phyloP scores from a whole-genome alignment of 2,113 vertebrate genomes.

The Struthio camelus region DNA sequence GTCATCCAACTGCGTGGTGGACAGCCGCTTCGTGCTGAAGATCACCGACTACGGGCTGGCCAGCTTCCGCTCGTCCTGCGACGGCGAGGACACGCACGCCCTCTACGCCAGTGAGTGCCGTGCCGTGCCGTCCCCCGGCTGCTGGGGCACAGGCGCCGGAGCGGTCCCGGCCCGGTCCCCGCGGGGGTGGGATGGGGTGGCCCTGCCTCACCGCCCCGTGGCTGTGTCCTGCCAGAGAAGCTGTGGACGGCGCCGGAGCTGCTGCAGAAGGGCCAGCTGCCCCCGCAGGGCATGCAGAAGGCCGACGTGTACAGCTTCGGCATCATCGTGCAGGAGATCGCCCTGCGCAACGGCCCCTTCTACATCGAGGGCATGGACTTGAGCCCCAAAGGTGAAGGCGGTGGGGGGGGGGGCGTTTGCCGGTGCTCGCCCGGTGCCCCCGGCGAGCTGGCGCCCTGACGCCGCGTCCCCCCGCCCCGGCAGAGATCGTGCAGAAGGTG shows the following conservation, averaged over 20 bases:
- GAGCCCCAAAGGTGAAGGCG: constrained; percentile 93
- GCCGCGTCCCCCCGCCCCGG: rapidly evolving
- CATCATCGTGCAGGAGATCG: constrained; percentile 96
- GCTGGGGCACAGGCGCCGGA: background rate
- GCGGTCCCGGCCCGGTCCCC: background rate
- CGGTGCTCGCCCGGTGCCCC: background rate
- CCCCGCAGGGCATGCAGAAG: constrained; percentile 89
- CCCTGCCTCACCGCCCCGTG: background rate
- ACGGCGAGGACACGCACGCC: constrained; percentile 90
- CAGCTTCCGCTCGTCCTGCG: constrained; percentile 88
- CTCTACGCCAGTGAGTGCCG: constrained; percentile 90
- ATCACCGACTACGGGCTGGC: constrained; percentile 96
- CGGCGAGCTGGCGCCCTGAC: background rate
- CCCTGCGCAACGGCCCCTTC: constrained; percentile 93
- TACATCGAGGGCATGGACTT: constrained; percentile 96
- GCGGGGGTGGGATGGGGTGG: background rate
- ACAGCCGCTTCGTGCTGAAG: constrained; percentile 98
- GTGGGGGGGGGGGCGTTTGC: too few species aligned
- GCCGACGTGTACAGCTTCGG: constrained; percentile 98
- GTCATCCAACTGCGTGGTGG: constrained; percentile 98
- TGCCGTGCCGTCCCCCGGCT: too few species aligned
- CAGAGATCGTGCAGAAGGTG: constrained; percentile 98
- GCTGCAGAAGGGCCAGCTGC: constrained; percentile 84
- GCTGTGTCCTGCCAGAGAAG: constrained; percentile 81
- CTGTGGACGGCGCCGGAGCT: constrained; percentile 96